Evolutionary conservation across 2,113 vertebrate genomes (phyloP).

Genomic region (Rhinopithecus roxellana): DNA sequence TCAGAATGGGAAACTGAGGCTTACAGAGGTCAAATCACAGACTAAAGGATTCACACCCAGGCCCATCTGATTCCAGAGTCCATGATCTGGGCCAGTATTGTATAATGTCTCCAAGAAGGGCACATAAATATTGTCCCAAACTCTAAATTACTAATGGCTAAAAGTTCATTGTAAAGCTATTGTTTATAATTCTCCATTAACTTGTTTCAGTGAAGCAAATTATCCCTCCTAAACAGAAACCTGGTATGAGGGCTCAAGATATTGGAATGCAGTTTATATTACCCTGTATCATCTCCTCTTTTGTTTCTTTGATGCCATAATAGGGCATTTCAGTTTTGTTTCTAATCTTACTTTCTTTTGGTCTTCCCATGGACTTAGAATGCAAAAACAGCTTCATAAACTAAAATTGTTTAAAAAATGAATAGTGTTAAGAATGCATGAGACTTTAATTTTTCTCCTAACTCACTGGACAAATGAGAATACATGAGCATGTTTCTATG

Average conservation of each 20-base stretch:
- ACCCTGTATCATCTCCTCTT: rapidly evolving
- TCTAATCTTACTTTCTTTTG: not conserved
- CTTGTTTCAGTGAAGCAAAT: not conserved
- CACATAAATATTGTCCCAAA: not conserved
- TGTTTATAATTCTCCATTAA: not conserved
- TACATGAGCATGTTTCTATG: not conserved
- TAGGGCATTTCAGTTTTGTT: not conserved
- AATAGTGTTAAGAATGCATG: not conserved
- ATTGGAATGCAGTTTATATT: not conserved
- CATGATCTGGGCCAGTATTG: not conserved
- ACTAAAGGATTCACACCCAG: not conserved
- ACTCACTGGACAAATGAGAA: not conserved
- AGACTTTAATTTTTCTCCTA: slow-evolving; percentile 27
- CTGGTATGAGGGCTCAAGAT: not conserved
- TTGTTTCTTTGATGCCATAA: not conserved
- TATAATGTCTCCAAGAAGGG: not conserved
- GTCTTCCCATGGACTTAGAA: not conserved
- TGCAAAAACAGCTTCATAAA: not conserved
- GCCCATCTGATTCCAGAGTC: not conserved
- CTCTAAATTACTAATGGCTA: not conserved
- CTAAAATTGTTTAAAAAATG: not conserved
- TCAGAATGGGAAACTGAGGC: not conserved
- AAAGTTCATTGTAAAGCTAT: not conserved
- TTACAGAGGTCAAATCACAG: not conserved
- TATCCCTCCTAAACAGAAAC: not conserved